These are phyloP conservation scores for Cantharis nigra DNA, from an alignment of 2,888 invertebrate genomes.

Conservation along the genomic window DNA sequence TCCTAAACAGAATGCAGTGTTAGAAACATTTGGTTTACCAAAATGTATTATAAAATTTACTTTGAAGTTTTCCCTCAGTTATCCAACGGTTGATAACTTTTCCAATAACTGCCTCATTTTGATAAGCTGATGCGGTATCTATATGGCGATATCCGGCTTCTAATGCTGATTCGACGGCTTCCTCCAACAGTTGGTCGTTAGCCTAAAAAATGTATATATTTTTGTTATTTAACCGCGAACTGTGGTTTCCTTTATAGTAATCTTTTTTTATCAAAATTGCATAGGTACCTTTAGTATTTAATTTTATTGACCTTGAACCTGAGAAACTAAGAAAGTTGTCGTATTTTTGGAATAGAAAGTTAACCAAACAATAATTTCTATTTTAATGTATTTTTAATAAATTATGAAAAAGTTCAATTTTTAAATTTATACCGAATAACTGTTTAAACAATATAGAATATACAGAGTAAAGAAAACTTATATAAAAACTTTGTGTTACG, in stretches of 20 bases:
- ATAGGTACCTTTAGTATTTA: not conserved
- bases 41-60: constrained; percentile 31
- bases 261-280: not conserved
- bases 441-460: no score
- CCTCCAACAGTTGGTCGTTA: constrained; percentile 67
- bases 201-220: constrained; percentile 29
- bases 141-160: constrained; percentile 82
- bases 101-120: constrained; percentile 78
- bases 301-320: not conserved
- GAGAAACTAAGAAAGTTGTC: not conserved
- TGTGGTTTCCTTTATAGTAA: not conserved
- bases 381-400: not conserved
- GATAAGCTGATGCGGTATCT: constrained; percentile 78
- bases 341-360: not conserved
- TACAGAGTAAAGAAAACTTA: no score
- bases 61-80: constrained; percentile 60
- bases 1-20: constrained; percentile 50
- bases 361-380: not conserved
- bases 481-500: no score
- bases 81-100: constrained; percentile 74
- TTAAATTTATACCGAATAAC: not conserved
- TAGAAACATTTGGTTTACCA: not conserved
- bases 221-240: not conserved
- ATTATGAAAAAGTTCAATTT: not conserved
- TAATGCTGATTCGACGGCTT: constrained; percentile 70